These are phyloP conservation scores for Incurvaria masculella DNA, from an alignment of 2,888 invertebrate genomes.

Conservation along the genomic window DNA sequence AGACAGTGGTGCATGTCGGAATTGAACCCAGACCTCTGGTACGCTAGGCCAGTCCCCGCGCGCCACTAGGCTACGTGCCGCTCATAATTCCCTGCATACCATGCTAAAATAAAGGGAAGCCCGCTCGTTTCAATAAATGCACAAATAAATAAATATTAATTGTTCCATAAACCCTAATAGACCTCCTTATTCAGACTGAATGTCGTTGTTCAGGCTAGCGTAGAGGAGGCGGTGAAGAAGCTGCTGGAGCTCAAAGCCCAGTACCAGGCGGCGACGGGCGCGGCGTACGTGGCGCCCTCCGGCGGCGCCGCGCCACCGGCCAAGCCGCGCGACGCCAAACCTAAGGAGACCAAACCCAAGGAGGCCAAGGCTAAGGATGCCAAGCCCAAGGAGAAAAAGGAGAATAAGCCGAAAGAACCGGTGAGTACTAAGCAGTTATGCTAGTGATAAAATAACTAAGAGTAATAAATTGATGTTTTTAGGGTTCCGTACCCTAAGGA, in stretches of 20 bases:
- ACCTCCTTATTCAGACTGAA: too few species aligned
- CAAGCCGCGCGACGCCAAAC: slow-evolving; percentile 23
- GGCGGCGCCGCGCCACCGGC: slow-evolving; percentile 20
- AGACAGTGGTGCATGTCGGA: too few species aligned
- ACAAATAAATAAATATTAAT: too few species aligned
- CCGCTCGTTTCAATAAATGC: too few species aligned
- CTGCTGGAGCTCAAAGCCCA: slow-evolving; percentile 60
- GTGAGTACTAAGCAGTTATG: slow-evolving; percentile 16
- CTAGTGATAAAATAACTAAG: neutral
- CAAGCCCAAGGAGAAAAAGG: slow-evolving; percentile 20
- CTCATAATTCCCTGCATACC: too few species aligned
- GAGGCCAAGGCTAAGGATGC: slow-evolving; percentile 19
- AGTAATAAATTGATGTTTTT: too few species aligned
- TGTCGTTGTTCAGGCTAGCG: slow-evolving; percentile 33
- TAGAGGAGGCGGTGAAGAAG: slow-evolving; percentile 58
- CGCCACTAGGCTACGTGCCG: too few species aligned
- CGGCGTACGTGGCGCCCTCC: slow-evolving; percentile 38
- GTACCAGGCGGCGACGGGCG: slow-evolving; percentile 60
- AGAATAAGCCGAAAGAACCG: slow-evolving; percentile 27
- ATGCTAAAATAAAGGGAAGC: too few species aligned
- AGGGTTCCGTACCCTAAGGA: too few species aligned
- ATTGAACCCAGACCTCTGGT: too few species aligned
- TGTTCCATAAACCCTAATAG: too few species aligned
- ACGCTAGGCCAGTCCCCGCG: too few species aligned
- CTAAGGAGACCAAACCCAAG: slow-evolving; percentile 26